These are phyloP conservation scores for Idaea aversata DNA, from an alignment of 2,888 invertebrate genomes.

Conservation along the genomic window DNA sequence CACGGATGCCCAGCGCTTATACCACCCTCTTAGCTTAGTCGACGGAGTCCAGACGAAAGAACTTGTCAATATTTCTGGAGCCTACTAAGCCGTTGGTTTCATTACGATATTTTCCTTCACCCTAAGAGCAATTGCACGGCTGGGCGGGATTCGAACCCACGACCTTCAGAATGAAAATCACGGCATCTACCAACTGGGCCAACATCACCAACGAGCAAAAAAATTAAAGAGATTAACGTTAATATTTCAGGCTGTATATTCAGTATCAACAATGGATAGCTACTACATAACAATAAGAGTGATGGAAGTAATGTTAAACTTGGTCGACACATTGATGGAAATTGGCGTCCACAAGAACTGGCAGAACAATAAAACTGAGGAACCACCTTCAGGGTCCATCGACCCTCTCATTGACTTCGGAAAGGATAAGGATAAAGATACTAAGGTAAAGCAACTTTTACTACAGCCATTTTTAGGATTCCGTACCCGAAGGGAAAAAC, in stretches of 20 bases:
- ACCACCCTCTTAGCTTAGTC: too few relatives aligned
- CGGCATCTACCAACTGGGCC: too few relatives aligned
- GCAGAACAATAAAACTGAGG: slow-evolving; percentile 62
- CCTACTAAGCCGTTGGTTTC: too few relatives aligned
- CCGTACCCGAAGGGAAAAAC: background rate
- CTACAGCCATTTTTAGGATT: background rate
- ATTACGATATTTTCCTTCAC: too few relatives aligned
- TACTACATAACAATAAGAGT: slow-evolving; percentile 92
- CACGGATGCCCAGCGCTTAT: too few relatives aligned
- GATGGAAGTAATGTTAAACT: slow-evolving; percentile 94
- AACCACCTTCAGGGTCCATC: slow-evolving; percentile 50
- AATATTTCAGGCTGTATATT: slow-evolving; percentile 87
- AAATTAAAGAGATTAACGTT: too few relatives aligned
- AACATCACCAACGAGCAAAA: too few relatives aligned
- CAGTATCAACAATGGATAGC: slow-evolving; percentile 91
- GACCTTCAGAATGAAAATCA: too few relatives aligned
- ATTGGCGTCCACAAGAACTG: slow-evolving; percentile 88
- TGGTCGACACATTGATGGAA: slow-evolving; percentile 94
- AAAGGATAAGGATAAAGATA: slow-evolving; percentile 71
- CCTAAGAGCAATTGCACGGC: too few relatives aligned
- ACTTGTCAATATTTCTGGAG: too few relatives aligned
- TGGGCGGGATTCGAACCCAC: too few relatives aligned
- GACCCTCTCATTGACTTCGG: slow-evolving; percentile 64
- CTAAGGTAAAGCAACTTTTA: slow-evolving; percentile 44
- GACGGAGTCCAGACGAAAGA: too few relatives aligned